Conservation (phyloP, 1,140 invertebrate genomes). For the Drosophila burlai region DNA sequence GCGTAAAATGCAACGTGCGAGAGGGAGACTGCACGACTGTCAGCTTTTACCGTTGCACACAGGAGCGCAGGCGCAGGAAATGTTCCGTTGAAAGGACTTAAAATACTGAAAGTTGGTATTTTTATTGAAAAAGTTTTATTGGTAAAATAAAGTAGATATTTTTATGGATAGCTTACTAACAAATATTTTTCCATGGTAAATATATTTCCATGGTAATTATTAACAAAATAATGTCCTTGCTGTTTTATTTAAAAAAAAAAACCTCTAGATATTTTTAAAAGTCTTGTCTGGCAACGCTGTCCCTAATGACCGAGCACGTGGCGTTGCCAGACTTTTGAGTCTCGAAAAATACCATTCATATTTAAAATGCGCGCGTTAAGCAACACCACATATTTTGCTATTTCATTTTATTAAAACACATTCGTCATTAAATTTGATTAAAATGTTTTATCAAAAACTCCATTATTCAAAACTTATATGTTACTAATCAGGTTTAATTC, state of each 20-base stretch:
- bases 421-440: neutral
- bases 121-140: neutral
- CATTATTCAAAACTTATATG: too few relatives aligned
- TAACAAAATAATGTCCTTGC: too few relatives aligned
- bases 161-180: too few relatives aligned
- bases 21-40: conserved; percentile 31
- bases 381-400: neutral
- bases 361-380: neutral
- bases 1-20: conserved; percentile 32
- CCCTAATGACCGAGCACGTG: too few relatives aligned
- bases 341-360: too few relatives aligned
- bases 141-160: too few relatives aligned
- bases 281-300: too few relatives aligned
- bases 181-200: too few relatives aligned
- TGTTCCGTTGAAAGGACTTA: neutral
- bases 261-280: too few relatives aligned
- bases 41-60: conserved; percentile 16
- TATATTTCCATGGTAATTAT: too few relatives aligned
- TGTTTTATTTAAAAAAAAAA: too few relatives aligned
- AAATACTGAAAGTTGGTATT: neutral
- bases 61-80: conserved; percentile 9
- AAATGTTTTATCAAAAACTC: neutral
- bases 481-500: neutral
- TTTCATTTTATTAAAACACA: neutral
- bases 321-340: too few relatives aligned